Conservation (phyloP, 2,888 invertebrate species). For the Agonopterix alstromeriana region DNA sequence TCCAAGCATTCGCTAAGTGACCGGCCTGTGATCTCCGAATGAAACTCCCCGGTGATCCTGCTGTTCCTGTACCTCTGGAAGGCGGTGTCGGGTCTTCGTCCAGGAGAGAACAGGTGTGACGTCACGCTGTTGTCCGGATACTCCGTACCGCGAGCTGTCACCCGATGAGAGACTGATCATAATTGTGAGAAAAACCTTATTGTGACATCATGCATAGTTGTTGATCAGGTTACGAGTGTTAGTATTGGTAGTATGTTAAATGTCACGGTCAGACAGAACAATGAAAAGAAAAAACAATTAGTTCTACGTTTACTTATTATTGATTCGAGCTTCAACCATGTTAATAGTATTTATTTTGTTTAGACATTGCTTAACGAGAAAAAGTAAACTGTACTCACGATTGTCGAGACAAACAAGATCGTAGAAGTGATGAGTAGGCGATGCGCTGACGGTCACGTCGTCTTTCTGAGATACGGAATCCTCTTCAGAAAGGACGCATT, state of each 20-base stretch:
- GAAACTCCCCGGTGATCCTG: conserved; percentile 90
- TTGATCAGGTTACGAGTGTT: conserved; percentile 7
- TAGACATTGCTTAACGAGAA: neutral
- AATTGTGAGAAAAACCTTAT: conserved; percentile 64
- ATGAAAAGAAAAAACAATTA: neutral
- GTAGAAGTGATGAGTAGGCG: conserved; percentile 91
- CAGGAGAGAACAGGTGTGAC: conserved; percentile 89
- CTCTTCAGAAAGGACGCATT: conserved; percentile 93
- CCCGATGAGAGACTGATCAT: conserved; percentile 76
- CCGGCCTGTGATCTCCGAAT: conserved; percentile 91
- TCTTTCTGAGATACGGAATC: conserved; percentile 93
- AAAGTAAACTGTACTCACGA: conserved; percentile 80
- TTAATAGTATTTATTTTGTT: neutral
- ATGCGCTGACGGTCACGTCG: conserved; percentile 89
- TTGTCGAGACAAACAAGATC: conserved; percentile 93
- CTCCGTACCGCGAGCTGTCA: conserved; percentile 90
- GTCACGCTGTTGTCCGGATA: conserved; percentile 92
- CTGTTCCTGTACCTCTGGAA: conserved; percentile 92
- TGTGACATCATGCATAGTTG: conserved; percentile 46
- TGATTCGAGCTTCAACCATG: neutral
- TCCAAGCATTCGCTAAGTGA: conserved; percentile 93
- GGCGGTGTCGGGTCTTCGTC: conserved; percentile 90
- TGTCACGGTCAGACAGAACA: neutral
- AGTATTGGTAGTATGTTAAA: conserved; percentile 3
- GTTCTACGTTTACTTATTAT: neutral